Conservation (phyloP, 1,140 invertebrate genomes). For the Heliothis virescens region DNA sequence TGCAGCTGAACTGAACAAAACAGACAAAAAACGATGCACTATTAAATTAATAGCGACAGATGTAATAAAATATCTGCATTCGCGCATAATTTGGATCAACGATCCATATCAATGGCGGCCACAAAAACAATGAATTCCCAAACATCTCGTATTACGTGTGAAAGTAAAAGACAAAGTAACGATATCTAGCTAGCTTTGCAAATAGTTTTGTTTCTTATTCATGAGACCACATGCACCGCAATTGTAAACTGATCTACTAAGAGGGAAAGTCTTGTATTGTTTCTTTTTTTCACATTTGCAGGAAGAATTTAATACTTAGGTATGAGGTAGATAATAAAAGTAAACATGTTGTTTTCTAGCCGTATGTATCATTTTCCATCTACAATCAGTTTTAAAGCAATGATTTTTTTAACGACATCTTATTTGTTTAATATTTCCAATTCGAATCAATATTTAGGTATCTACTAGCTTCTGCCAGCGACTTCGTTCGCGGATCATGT, state of each 20-base stretch:
- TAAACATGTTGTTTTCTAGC: no score
- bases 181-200: slow-evolving; percentile 35
- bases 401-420: no score
- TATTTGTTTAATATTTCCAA: no score
- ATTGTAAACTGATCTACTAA: slow-evolving; percentile 47
- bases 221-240: slow-evolving; percentile 38
- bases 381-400: no score
- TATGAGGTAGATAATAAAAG: not conserved
- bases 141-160: slow-evolving; percentile 49
- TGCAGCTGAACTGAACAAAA: no score
- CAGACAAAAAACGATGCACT: no score
- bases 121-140: slow-evolving; percentile 49
- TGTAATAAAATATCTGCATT: not conserved
- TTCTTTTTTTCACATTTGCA: slow-evolving; percentile 26
- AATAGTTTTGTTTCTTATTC: slow-evolving; percentile 48
- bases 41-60: no score
- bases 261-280: slow-evolving; percentile 44
- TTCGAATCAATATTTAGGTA: no score
- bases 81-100: not conserved
- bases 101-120: slow-evolving; percentile 27
- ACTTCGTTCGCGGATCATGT: no score
- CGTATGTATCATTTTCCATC: no score
- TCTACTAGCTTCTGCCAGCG: no score
- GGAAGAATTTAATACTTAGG: slow-evolving; percentile 6
- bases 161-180: slow-evolving; percentile 50